Percentiles rank a stretch among this genome's conserved stretches.
These are phyloP conservation scores for Scytalopus superciliaris DNA, from an alignment of 2,113 vertebrate genomes.

Conservation along the genomic window DNA sequence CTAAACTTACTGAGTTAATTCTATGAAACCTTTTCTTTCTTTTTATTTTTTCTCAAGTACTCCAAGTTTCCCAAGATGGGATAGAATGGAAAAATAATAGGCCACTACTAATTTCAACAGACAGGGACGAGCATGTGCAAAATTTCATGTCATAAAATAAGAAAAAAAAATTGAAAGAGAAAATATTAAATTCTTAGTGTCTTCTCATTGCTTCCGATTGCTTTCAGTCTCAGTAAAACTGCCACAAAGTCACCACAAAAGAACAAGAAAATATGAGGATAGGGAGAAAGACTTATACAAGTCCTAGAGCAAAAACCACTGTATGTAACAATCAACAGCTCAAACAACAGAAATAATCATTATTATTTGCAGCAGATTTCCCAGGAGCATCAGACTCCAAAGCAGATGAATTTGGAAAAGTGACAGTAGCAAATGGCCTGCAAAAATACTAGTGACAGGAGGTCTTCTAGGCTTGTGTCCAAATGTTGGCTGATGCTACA, in stretches of 20 bases:
- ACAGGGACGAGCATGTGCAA: not conserved
- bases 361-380: not conserved
- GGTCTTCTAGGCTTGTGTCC: not conserved
- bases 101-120: not conserved
- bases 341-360: not conserved
- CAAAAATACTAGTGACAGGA: not conserved
- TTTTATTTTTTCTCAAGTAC: not conserved
- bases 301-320: not conserved
- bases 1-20: not conserved
- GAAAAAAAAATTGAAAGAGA: not conserved
- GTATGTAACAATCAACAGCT: not conserved
- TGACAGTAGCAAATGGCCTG: not conserved
- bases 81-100: not conserved
- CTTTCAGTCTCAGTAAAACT: not conserved
- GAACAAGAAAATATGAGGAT: not conserved
- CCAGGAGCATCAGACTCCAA: not conserved
- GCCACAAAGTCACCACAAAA: not conserved
- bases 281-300: not conserved
- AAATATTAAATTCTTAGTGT: not conserved
- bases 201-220: not conserved
- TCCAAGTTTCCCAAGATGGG: not conserved
- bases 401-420: constrained; percentile 1
- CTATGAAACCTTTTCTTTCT: not conserved
- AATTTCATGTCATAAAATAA: not conserved
- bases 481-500: not conserved